phyloP scores from a whole-genome alignment of 2,888 invertebrate species.

The Polydrusus tereticollis region DNA sequence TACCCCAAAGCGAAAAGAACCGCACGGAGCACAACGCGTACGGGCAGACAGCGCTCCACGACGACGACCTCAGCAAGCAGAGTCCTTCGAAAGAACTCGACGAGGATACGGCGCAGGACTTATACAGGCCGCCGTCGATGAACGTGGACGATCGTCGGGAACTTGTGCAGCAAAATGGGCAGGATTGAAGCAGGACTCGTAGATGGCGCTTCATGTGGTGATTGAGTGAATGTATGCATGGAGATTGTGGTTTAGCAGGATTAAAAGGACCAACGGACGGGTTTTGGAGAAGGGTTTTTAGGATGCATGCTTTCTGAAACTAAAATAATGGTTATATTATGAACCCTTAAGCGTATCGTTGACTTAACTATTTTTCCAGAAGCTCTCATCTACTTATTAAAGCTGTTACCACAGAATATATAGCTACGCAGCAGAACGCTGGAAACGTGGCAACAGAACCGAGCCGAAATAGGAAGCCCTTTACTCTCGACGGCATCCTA shows the following conservation, averaged over 20 bases:
- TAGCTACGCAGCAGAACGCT: too few species aligned
- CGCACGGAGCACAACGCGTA: conserved; percentile 70
- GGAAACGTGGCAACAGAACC: too few species aligned
- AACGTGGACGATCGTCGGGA: conserved; percentile 75
- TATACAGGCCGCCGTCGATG: conserved; percentile 70
- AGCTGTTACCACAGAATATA: too few species aligned
- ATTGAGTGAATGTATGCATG: background rate
- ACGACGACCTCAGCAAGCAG: conserved; percentile 69
- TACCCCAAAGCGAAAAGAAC: conserved; percentile 84
- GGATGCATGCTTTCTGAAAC: background rate
- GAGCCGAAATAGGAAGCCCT: too few species aligned
- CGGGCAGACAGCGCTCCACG: conserved; percentile 64
- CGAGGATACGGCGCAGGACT: conserved; percentile 62
- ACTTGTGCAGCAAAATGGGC: conserved; percentile 83
- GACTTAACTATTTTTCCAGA: too few species aligned
- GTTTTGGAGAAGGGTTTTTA: background rate
- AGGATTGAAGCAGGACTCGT: conserved; percentile 72
- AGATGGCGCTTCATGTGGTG: conserved; percentile 39
- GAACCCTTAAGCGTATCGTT: too few species aligned
- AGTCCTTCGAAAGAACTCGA: conserved; percentile 58
- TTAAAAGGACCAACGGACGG: background rate
- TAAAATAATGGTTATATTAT: too few species aligned
- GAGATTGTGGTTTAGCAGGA: conserved; percentile 10
- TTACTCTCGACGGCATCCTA: too few species aligned
- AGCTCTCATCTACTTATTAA: too few species aligned